Conservation (phyloP, 2,888 invertebrate species). For the Eudemis profundana region DNA sequence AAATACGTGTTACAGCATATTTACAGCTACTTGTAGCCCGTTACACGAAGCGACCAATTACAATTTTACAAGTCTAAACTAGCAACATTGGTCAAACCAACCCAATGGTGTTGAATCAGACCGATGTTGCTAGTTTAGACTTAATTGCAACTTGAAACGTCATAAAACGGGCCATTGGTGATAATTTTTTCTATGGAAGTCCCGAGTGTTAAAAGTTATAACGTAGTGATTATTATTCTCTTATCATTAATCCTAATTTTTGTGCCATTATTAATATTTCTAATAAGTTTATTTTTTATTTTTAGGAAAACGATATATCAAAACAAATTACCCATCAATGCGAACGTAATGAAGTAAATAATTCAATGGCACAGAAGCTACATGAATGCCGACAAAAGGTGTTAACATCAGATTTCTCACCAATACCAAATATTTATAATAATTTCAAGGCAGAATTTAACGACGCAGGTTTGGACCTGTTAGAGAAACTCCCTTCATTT, state of each 20-base stretch:
- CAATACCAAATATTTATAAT: conserved; percentile 41
- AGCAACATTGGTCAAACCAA: no score
- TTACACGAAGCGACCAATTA: no score
- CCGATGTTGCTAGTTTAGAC: no score
- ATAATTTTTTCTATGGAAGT: no score
- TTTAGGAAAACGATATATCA: not conserved
- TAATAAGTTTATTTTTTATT: not conserved
- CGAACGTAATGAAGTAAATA: not conserved
- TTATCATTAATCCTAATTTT: not conserved
- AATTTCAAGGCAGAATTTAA: conserved; percentile 34
- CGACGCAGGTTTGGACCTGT: conserved; percentile 28
- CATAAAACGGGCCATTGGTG: no score
- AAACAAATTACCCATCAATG: not conserved
- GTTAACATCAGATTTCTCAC: conserved; percentile 35
- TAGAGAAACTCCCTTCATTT: conserved; percentile 21
- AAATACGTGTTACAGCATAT: no score
- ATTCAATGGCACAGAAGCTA: conserved; percentile 35
- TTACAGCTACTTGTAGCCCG: no score
- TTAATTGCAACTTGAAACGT: no score
- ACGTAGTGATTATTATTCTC: no score
- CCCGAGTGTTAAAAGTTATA: no score
- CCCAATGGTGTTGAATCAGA: no score
- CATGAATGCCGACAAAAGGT: conserved; percentile 32
- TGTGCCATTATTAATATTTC: not conserved
- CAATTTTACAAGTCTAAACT: no score